Evolutionary conservation across 2,113 vertebrate genomes (phyloP).

Genomic region (Malurus melanocephalus): DNA sequence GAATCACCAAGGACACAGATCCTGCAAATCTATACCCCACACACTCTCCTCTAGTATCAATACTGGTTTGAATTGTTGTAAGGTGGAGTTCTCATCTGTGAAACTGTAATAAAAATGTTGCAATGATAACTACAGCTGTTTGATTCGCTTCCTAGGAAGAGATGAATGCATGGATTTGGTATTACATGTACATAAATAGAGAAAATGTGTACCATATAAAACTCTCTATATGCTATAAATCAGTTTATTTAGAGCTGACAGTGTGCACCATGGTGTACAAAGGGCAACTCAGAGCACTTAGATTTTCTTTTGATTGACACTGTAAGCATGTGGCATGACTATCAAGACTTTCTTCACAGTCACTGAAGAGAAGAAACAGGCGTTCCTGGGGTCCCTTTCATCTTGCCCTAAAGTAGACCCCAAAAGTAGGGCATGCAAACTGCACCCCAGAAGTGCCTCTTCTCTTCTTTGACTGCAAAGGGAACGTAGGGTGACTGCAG

Average conservation of each 20-base stretch:
- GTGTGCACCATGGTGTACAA: not conserved
- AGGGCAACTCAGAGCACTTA: not conserved
- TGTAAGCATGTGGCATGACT: not conserved
- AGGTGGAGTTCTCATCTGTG: not conserved
- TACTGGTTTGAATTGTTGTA: not conserved
- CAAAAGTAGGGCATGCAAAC: constrained; percentile 43
- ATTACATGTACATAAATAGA: not conserved
- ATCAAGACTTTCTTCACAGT: not conserved
- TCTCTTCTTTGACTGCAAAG: constrained; percentile 31
- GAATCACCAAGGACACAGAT: not conserved
- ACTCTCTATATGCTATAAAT: not conserved
- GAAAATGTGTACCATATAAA: not conserved
- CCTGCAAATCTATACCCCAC: not conserved
- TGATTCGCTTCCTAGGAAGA: not conserved
- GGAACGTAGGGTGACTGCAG: constrained; percentile 7
- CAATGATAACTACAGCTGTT: not conserved
- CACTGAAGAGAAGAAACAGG: not conserved
- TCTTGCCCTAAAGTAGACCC: not conserved
- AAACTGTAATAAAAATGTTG: not conserved
- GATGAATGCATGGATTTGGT: not conserved
- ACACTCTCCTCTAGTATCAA: not conserved
- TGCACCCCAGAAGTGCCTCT: constrained; percentile 14
- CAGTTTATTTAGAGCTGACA: not conserved
- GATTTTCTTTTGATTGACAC: not conserved
- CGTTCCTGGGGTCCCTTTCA: constrained; percentile 7